Evolutionary conservation across 2,113 vertebrate genomes (phyloP), one percentile per base, ranked within the genome.

Genomic region (Sakesphorus luctuosus): DNA sequence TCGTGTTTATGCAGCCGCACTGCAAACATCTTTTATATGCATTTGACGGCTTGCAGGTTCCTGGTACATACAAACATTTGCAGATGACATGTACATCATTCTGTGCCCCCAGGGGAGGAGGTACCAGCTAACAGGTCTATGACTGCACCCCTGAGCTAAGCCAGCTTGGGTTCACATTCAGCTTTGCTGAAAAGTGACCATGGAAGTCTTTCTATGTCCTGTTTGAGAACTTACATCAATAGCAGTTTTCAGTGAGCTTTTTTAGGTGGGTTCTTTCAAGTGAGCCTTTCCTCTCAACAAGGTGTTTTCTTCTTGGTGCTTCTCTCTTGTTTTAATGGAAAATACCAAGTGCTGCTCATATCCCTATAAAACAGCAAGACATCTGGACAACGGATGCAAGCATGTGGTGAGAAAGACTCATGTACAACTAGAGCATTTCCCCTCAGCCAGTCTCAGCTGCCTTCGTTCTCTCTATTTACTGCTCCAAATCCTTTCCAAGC

Each of bases 71-170:
- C 21, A 65, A 82, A 56, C 7, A 49, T 16, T 78, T 87, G 49
- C 78, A 76, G 62, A 19, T 0, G 2, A 36, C 2, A 3, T 6
- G 10, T 25, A 23, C 11, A 65, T 74, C 13, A 6, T 47, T 79
- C 72, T 69, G 38, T 74, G 56, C 6, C n/a, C 31, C 7, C 0
- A 0, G 43, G 44, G 28, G 29, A 43, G 21, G 3, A 35, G 36
- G 23, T 35, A 66, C 8, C 33, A 59, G 28, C 36, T 94, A 84
- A 33, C 50, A 81, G 18, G 46, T 71, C 52, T 73, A 5, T 8
- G 1, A 46, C 36, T 77, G 36, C 25, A 46, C 20, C 20, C 28
- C 38, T 83, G 38, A 63, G 43, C 26, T 78, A 89, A 55, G 49
- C 11, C 47, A 87, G 46, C 20, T 13, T 47, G n/a, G 40, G 17